Conservation (phyloP, 2,888 invertebrate genomes). For the Tenthredo distinguenda region DNA sequence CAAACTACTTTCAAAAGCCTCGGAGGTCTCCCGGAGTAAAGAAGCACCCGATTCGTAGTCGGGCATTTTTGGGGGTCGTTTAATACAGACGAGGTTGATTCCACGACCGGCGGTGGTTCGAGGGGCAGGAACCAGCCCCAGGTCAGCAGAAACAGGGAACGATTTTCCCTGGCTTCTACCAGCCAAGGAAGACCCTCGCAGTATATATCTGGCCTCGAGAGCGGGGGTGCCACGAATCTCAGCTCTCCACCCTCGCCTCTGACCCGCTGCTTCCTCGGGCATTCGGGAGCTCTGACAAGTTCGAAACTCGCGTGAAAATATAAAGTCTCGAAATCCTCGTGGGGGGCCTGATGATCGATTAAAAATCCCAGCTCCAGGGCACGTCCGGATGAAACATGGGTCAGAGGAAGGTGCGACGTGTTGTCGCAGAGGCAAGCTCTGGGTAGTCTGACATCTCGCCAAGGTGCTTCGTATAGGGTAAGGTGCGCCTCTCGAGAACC, state of each 20-base stretch:
- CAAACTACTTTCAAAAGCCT: constrained; percentile 83
- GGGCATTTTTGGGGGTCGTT: constrained; percentile 85
- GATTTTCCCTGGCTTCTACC: constrained; percentile 88
- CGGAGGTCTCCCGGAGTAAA: constrained; percentile 88
- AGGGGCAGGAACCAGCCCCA: constrained; percentile 89
- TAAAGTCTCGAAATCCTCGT: constrained; percentile 90
- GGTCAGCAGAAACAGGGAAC: constrained; percentile 89
- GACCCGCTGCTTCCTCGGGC: constrained; percentile 83
- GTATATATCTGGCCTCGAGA: constrained; percentile 82
- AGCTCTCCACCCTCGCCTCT: constrained; percentile 84
- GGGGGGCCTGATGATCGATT: constrained; percentile 86
- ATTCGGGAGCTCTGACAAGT: constrained; percentile 83
- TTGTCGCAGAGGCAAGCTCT: constrained; percentile 92
- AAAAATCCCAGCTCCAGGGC: constrained; percentile 89
- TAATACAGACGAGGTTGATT: constrained; percentile 52
- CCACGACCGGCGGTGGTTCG: constrained; percentile 79
- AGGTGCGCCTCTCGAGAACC: constrained; percentile 77
- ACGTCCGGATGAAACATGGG: constrained; percentile 84
- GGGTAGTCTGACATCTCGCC: constrained; percentile 86
- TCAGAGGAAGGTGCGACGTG: constrained; percentile 82
- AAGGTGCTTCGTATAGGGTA: constrained; percentile 85
- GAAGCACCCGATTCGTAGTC: constrained; percentile 88
- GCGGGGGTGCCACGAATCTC: constrained; percentile 83
- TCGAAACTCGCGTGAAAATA: constrained; percentile 88
- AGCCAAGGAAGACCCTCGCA: constrained; percentile 90